Evolutionary conservation across 2,797 vertebrate species (phyloP).

Genomic region (Gadopsis marmoratus): DNA sequence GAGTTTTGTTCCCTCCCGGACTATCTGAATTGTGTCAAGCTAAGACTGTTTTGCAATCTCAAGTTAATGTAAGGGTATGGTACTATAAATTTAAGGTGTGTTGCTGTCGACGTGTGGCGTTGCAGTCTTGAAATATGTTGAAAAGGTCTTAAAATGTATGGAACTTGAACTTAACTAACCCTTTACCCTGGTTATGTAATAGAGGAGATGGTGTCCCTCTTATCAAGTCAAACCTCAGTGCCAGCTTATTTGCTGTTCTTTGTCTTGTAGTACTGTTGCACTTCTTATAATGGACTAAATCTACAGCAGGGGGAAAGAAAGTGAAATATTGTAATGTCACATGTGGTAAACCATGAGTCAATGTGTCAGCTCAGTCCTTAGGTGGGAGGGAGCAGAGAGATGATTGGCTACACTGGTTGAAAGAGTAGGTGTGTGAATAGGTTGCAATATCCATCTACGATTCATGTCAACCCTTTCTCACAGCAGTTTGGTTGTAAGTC

Average conservation of each 20-base stretch:
- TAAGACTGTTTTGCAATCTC: too few species aligned
- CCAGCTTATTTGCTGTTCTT: not conserved
- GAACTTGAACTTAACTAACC: too few species aligned
- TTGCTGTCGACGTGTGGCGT: too few species aligned
- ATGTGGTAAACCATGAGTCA: not conserved
- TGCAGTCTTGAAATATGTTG: too few species aligned
- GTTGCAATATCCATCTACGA: not conserved
- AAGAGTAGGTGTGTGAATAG: conserved; percentile 1
- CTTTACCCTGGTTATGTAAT: conserved; percentile 16
- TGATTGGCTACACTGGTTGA: not conserved
- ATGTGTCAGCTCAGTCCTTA: not conserved
- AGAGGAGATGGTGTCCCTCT: not conserved
- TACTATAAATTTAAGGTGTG: too few species aligned
- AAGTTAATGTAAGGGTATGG: too few species aligned
- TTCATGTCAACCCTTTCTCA: not conserved
- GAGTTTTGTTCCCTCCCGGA: too few species aligned
- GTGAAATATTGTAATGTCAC: not conserved
- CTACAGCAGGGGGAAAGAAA: not conserved
- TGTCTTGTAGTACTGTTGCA: not conserved
- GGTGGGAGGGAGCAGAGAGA: not conserved
- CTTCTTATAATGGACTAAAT: not conserved
- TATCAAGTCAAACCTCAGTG: conserved; percentile 5
- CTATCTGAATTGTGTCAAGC: too few species aligned
- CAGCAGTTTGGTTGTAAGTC: not conserved
- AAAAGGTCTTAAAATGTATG: too few species aligned